Conservation (phyloP, 2,797 vertebrate genomes). For the Syndactyla subalaris region DNA sequence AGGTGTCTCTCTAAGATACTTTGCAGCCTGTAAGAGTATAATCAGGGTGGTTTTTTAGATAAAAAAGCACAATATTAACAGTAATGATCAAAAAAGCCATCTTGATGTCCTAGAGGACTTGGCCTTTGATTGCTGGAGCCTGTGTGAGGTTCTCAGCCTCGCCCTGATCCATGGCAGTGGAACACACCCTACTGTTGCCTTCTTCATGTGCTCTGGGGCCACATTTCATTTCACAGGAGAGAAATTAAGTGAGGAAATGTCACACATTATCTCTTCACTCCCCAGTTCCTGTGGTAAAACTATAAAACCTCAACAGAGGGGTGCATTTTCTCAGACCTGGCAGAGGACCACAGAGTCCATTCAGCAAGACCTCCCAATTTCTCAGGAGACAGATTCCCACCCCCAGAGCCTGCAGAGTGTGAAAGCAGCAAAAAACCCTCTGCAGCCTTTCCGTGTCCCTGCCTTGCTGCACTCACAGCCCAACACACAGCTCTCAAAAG, state of each 20-base stretch:
- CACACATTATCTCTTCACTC: background rate
- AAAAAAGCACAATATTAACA: background rate
- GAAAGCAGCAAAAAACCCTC: background rate
- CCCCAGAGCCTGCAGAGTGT: accelerated
- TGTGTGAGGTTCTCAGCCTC: background rate
- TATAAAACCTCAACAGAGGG: background rate
- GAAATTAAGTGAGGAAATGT: background rate
- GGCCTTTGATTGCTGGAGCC: background rate
- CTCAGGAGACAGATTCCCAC: background rate
- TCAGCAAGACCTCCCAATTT: background rate
- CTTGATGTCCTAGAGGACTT: background rate
- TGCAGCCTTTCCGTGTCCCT: background rate
- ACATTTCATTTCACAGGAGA: background rate
- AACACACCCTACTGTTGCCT: background rate
- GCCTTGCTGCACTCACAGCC: background rate
- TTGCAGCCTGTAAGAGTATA: background rate
- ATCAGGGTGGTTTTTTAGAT: background rate
- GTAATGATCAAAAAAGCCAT: background rate
- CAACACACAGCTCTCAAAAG: background rate
- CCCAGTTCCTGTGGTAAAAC: background rate
- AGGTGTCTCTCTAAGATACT: background rate
- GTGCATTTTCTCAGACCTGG: background rate
- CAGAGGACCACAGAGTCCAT: background rate
- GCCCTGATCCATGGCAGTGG: background rate
- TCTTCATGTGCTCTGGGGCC: background rate